These are phyloP conservation scores for Heteromyza rotundicornis DNA, from an alignment of 2,888 invertebrate genomes.

Conservation along the genomic window DNA sequence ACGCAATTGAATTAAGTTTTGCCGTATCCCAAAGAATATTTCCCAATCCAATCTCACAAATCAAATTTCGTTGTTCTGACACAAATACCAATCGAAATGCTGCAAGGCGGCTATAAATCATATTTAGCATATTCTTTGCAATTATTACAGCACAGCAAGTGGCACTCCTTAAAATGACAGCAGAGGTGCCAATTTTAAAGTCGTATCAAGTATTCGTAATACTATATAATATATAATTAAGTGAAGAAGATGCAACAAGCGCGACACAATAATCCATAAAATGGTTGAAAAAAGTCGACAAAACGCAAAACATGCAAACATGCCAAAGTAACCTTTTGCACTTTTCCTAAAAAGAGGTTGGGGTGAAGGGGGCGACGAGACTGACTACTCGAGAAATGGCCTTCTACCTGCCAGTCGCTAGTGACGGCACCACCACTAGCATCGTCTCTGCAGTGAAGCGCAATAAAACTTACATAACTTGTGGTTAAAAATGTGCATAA, in stretches of 20 bases:
- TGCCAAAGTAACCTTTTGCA: conserved; percentile 6
- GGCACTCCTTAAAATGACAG: conserved; percentile 13
- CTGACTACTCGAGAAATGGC: too few species aligned
- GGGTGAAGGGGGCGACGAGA: neutral
- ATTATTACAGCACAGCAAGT: neutral
- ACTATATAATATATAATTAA: too few species aligned
- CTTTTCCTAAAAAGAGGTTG: neutral
- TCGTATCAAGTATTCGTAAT: too few species aligned
- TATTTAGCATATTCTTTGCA: neutral
- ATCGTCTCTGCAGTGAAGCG: conserved; percentile 17
- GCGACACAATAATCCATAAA: too few species aligned
- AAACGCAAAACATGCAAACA: neutral
- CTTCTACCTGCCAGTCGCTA: conserved; percentile 1
- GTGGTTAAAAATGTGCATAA: conserved; percentile 21
- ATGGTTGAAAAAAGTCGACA: neutral
- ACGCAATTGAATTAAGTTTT: too few species aligned
- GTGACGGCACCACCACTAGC: conserved; percentile 24
- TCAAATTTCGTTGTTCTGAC: too few species aligned
- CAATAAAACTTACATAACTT: conserved; percentile 23
- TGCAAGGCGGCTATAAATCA: conserved; percentile 56
- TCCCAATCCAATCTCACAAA: too few species aligned
- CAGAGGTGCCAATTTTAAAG: too few species aligned
- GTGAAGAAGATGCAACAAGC: conserved; percentile 1
- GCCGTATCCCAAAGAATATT: too few species aligned
- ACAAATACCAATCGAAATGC: conserved; percentile 56